Base-by-base conservation (phyloP, 2,888 invertebrate genomes). In the Netelia fuscicornis region DNA sequence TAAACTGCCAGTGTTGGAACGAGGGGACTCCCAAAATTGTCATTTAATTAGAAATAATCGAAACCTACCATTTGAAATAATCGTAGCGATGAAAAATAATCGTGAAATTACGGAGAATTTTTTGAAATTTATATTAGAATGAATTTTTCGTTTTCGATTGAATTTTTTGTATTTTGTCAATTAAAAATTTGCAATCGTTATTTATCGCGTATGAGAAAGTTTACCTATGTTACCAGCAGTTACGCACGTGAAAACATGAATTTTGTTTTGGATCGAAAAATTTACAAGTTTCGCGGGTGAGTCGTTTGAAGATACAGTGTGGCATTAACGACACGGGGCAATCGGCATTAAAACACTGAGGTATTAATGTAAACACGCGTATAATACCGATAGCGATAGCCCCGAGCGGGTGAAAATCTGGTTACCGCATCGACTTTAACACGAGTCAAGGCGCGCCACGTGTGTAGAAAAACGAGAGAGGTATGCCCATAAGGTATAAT, bases 331-430 rank as follows among this genome's bases (percentile, higher is more conserved):
- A 91, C 90, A 37, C 89, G 13, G 23, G 90, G 92, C 92, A 91
- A 92, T 92, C 92, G 92, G 92, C 90, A 91, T 91, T 92, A 90
- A 92, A 93, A 93, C 92, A 92, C 92, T 91, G 89, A 90, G 90
- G 93, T 93, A 93, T 93, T 93, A 93, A 93, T 93, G 93, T 93
- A 93, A 93, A 93, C 85, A 93, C 92, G 93, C 92, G 23, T 13
- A n/a, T 60, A 93, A 17, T 92, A 91, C 92, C 91, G 93, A 93
- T 93, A 93, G 92, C 93, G 93, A 93, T 93, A 93, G 90, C 90
- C 90, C 89, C 89, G 52, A 74, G 74, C 80, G 30, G 67, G 10
- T 17, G 30, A 72, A 80, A 75, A 80, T 62, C 70, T 71, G 56
- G 80, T 65, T 23, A 71, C 68, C 23, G 20, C 54, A 77, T 68